Evolutionary conservation across 2,888 invertebrate genomes (phyloP), one percentile per base, ranked within the genome.

Genomic region (Oxytorus armatus): DNA sequence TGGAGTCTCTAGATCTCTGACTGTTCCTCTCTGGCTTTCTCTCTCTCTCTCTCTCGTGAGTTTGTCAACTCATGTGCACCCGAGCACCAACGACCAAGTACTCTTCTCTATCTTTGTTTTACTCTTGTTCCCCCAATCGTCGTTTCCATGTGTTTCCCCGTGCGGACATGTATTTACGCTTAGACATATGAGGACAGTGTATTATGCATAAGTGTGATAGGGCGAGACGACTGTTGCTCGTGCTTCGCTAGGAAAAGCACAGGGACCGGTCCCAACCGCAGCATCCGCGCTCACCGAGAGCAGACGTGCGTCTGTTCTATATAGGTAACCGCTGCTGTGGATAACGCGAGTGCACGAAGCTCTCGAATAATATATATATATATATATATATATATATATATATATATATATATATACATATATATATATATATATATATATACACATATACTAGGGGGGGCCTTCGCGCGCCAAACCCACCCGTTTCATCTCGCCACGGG

Each of bases 31-130:
- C 55, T 69, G 44, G 29, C 57, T 70, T 53, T 55, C 14, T 69
- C 42, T 21, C 69, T 57, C 63, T 49, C 70, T 65, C 33, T 59
- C 29, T 57, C 59, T 25, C 44, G 44, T 59, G 70, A 44, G 44
- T 80, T 77, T 75, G 75, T 82, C 75, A 82, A 77, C 74, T 82
- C 51, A 44, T 61, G 57, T 61, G 72, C 39, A 47, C 44, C 7
- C 74, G 33, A 21, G 47, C 18, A 42, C 39, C 65, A 57, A 63
- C 65, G 73, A 59, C 57, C 72, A 61, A 63, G 5, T n/a, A 63
- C 61, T 55, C 59, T 44, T 57, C 59, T 59, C 61, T 44, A 47
- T 57, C 59, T 51, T 39, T 49, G 42, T 59, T 61, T 68, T 63
- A 44, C 10, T 10, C 53, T 33, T 53, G 39, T 23, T 61, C 44